Base-by-base conservation (phyloP, 37 sponge, comb jelly and placozoan genomes). In the Sycon ciliatum region DNA sequence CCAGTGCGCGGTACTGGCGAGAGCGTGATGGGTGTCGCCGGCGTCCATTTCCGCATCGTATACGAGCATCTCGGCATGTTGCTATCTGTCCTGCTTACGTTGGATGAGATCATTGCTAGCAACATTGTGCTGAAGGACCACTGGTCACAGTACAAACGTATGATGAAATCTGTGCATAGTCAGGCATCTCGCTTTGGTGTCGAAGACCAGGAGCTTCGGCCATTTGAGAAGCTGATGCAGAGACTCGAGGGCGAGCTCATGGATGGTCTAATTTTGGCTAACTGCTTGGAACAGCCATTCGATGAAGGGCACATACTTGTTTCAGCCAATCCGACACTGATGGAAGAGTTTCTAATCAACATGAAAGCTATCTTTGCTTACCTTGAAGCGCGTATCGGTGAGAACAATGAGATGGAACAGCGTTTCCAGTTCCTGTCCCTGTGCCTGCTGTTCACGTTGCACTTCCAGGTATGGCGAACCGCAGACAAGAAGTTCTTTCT, bases 61-160 rank as follows among this genome's bases (percentile, higher is more conserved):
- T 96, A 84, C 79, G 93, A 96, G 63, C 69, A 81, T 32, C 57
- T 96, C 36, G 92, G 89, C 6, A 76, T 78, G 30, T 76, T 83
- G 20, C 87, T 96, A 20, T 73, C 74, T 7, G 80, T 96, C 37
- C 85, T 91, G 67, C 67, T 91, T 72, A 91, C 86, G 0, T 68
- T 96, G 65, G 98, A 96, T 69, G 76, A 79, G 40, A 83, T 94
- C 64, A 85, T 94, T 52, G 78, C 52, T 13, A 36, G 62, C 32
- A 40, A 53, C 31, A 67, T 40, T 38, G 49, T 77, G 1, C 55
- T 96, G 29, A 83, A 52, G 34, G 89, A 91, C 37, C 93, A 96
- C 60, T 96, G 98, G 98, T 49, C 67, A 2, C 84, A 82, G 39
- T 96, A 96, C 81, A 93, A 88, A 76, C 76, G 94, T 34, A 78